Evolutionary conservation across 2,797 vertebrate genomes (phyloP).

Genomic region (Corythornis leucogaster): DNA sequence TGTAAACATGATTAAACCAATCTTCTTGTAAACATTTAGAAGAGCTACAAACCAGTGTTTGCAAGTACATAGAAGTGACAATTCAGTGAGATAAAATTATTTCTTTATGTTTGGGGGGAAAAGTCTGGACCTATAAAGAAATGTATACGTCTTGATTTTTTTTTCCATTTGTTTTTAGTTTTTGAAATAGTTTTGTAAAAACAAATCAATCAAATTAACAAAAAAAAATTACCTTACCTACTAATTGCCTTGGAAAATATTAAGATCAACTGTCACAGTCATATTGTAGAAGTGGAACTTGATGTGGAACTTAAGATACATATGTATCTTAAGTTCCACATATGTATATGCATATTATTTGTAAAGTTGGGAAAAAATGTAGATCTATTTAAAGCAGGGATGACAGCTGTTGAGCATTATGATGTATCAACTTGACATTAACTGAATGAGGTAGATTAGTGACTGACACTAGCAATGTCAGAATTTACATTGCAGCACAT

Average conservation of each 20-base stretch:
- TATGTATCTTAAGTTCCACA: neutral
- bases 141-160: neutral
- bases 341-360: slow-evolving; percentile 32
- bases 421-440: slow-evolving; percentile 88
- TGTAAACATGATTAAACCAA: neutral
- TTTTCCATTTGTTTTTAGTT: neutral
- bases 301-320: neutral
- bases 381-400: slow-evolving; percentile 85
- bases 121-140: neutral
- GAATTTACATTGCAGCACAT: slow-evolving; percentile 81
- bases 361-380: slow-evolving; percentile 71
- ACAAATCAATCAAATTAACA: neutral
- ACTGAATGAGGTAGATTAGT: slow-evolving; percentile 88
- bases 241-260: slow-evolving; percentile 23
- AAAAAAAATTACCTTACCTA: neutral
- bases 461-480: slow-evolving; percentile 81
- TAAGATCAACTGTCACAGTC: neutral
- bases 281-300: neutral
- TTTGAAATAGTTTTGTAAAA: neutral
- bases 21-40: neutral
- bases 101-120: neutral
- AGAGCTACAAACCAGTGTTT: neutral
- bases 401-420: slow-evolving; percentile 83
- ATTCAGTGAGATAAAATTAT: neutral
- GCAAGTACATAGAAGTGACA: neutral